Conservation (phyloP, 2,888 invertebrate genomes). For the Saturnia pavonia region DNA sequence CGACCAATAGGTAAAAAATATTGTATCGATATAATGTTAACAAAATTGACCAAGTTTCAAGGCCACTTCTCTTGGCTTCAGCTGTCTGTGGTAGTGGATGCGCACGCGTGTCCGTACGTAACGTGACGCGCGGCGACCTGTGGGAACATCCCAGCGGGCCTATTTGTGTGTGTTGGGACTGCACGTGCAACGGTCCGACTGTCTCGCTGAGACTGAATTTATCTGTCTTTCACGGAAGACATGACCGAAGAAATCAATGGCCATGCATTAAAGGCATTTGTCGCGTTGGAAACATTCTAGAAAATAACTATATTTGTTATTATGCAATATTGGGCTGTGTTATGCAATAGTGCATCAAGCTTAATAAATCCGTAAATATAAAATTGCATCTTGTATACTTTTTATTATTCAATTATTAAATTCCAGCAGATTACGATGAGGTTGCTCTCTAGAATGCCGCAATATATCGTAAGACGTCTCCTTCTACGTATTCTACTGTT, state of each 20-base stretch:
- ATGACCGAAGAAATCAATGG: slow-evolving; percentile 10
- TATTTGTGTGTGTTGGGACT: slow-evolving; percentile 20
- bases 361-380: neutral
- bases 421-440: too few relatives aligned
- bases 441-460: too few relatives aligned
- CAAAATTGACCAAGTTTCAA: slow-evolving; percentile 13
- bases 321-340: too few relatives aligned
- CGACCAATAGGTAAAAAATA: neutral
- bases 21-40: too few relatives aligned
- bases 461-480: too few relatives aligned
- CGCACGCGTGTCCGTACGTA: slow-evolving; percentile 74
- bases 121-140: slow-evolving; percentile 60
- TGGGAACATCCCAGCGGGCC: slow-evolving; percentile 51
- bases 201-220: slow-evolving; percentile 19
- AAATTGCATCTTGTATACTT: too few relatives aligned
- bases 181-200: slow-evolving; percentile 19
- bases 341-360: neutral
- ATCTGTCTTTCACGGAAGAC: slow-evolving; percentile 21
- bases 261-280: slow-evolving; percentile 1
- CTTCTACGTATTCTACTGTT: too few relatives aligned
- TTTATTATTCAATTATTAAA: too few relatives aligned
- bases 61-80: slow-evolving; percentile 40
- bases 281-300: neutral
- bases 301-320: neutral
- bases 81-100: slow-evolving; percentile 44